Evolutionary conservation across 2,888 invertebrate species (phyloP).

Genomic region (Rhabditoides inermis): DNA sequence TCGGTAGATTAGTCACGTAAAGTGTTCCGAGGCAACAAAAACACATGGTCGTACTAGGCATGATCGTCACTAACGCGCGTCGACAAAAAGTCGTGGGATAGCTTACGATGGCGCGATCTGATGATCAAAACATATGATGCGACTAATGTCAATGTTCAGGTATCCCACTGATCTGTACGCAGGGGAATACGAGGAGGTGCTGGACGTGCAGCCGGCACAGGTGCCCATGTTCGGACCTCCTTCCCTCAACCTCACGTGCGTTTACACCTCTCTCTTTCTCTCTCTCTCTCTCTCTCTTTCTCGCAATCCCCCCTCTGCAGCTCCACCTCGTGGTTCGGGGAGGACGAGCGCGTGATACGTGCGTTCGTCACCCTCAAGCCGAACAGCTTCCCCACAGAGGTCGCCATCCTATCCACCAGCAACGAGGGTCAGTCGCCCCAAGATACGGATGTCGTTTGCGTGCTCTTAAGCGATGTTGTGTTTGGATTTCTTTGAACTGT

Average conservation of each 20-base stretch:
- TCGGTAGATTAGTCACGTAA: too few relatives aligned
- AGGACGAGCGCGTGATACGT: conserved; percentile 44
- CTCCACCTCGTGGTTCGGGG: conserved; percentile 38
- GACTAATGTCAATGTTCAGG: too few relatives aligned
- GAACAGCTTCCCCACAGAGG: conserved; percentile 48
- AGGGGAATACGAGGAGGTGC: conserved; percentile 44
- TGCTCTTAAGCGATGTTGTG: too few relatives aligned
- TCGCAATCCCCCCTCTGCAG: too few relatives aligned
- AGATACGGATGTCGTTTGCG: too few relatives aligned
- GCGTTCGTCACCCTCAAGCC: conserved; percentile 50
- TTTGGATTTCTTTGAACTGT: neutral
- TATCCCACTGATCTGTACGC: conserved; percentile 48
- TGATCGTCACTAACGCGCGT: too few relatives aligned
- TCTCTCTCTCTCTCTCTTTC: too few relatives aligned
- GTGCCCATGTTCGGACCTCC: conserved; percentile 53
- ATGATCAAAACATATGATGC: neutral
- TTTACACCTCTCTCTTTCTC: too few relatives aligned
- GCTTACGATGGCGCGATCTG: too few relatives aligned
- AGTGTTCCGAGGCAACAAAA: too few relatives aligned
- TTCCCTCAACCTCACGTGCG: conserved; percentile 49
- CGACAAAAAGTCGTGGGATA: too few relatives aligned
- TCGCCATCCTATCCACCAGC: conserved; percentile 48
- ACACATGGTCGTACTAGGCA: too few relatives aligned
- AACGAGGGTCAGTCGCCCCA: conserved; percentile 48
- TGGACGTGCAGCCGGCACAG: conserved; percentile 47